Base-by-base conservation (phyloP, 1,140 invertebrate genomes). In the Bursaphelenchus mucronatus region DNA sequence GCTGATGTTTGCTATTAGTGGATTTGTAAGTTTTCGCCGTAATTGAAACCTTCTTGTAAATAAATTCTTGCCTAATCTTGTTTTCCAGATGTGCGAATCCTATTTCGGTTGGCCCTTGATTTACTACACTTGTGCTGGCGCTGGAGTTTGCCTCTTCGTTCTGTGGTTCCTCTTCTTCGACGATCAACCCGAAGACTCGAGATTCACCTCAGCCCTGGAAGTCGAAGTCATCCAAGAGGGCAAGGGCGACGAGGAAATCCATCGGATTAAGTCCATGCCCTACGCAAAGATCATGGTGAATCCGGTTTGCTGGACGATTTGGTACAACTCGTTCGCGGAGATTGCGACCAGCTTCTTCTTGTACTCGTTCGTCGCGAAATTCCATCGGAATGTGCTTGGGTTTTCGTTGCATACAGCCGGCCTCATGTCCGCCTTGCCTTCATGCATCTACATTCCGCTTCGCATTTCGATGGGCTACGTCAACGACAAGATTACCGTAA, bases 241-340 rank as follows among this genome's bases (percentile, higher is more conserved):
- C 15, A 62, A 62, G 17, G 19, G 45, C 19, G 52, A 62, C 13
- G 52, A 30, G 11, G 45, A 62, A 8, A 56, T 54, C 21, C 10
- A 62, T 15, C 47, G 21, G 59, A 49, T 50, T 40, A 43, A 39
- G 19, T 62, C 19, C n/a, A 41, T 62, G 13, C 59, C 59, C 9
- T 62, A 56, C 49, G 13, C 57, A 63, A 50, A 19, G 52, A 73
- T 73, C 41, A 44, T 64, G 15, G 49, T 21, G 11, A 63, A 30
- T 39, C n/a, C 41, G 11, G 6, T 72, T 0, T 46, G 75, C 55
- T 71, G 67, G 59, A 21, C 65, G 43, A 56, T 76, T 55, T 72
- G 68, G 68, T 49, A 75, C 11, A 72, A 72, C 46, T 58, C 70
- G 13, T 72, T 72, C 43, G 70, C 73, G 13, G 70, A 72, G 52